Conservation (phyloP, 2,113 vertebrate genomes). For the Suricata suricatta region DNA sequence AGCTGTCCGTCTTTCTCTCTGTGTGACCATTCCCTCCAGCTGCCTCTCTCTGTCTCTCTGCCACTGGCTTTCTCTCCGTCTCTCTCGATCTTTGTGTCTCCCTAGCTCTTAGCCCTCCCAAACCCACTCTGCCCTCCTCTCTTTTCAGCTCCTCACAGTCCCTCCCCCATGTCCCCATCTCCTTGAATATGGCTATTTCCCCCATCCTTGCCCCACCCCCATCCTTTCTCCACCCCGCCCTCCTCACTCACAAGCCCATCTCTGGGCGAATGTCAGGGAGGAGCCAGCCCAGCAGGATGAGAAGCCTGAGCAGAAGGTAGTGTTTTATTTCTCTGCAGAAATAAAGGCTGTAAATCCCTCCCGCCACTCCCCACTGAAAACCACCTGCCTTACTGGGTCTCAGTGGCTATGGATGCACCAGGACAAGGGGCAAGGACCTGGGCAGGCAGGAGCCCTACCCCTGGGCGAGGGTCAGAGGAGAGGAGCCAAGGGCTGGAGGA, state of each 20-base stretch:
- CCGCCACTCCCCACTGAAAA: not conserved
- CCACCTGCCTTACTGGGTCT: not conserved
- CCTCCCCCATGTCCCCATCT: not conserved
- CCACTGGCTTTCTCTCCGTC: not conserved
- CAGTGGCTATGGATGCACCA: not conserved
- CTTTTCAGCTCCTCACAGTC: not conserved
- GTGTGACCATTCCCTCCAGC: too few relatives aligned
- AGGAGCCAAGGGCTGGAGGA: not conserved
- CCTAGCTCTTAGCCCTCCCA: not conserved
- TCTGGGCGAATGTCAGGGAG: not conserved
- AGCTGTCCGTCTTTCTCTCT: not conserved
- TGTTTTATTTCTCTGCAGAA: constrained; percentile 1
- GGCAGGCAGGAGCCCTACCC: not conserved
- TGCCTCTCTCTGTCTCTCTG: not conserved
- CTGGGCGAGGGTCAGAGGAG: not conserved
- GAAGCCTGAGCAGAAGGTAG: not conserved
- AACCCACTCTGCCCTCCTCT: not conserved
- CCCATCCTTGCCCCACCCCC: not conserved
- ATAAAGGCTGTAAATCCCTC: not conserved
- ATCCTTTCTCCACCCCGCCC: not conserved
- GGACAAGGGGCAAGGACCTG: not conserved
- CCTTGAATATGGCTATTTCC: not conserved
- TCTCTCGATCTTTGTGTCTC: not conserved
- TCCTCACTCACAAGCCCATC: constrained; percentile 12
- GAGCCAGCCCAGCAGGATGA: not conserved